Base-by-base conservation (phyloP, 2,113 vertebrate genomes). In the Euleptes europaea region DNA sequence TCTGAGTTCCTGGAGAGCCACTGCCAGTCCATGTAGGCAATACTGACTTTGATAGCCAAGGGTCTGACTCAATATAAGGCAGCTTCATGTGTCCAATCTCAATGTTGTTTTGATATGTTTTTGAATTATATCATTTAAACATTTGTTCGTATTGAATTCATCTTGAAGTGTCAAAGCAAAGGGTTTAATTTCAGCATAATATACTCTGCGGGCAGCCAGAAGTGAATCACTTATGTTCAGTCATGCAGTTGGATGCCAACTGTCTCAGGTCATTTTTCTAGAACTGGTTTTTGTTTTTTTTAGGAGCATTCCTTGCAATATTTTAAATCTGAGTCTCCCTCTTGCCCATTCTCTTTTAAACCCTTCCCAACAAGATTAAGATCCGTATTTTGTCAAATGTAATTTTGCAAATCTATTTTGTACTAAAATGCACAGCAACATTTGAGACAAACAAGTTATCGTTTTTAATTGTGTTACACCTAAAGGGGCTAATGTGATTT, bases 291-390 rank as follows among this genome's bases (percentile, higher is more conserved):
- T n/a, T n/a, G n/a, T n/a, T n/a, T 81, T 49, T 89, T 91, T 78
- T 80, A 84, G 0, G 2, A 79, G 57, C 12, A 14, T 67, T 84
- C 79, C 65, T 86, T 70, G 49, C 47, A 75, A 87, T 86, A 67
- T 78, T 78, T 89, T 76, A 88, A 91, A 72, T 12, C 44, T 38
- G 3, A 1, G 57, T 83, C 83, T 79, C 54, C 70, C 86, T 85
- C 84, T 71, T 86, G 75, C 54, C 82, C 76, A 90, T 83, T 83
- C 60, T 91, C 17, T 60, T 83, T 89, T 83, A 73, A 88, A 86
- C n/a, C 80, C 78, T 60, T 86, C 80, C 31, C 70, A 73, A 72
- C 5, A 54, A 82, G 80, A 74, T 91, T 83, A 82, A 0, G 0
- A 92, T 84, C 87, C 14, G 60, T 88, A 85, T 85, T 49, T 87